Evolutionary conservation across 2,113 vertebrate genomes (phyloP), one percentile per base, ranked within the genome.

Genomic region (Urocolius indicus): DNA sequence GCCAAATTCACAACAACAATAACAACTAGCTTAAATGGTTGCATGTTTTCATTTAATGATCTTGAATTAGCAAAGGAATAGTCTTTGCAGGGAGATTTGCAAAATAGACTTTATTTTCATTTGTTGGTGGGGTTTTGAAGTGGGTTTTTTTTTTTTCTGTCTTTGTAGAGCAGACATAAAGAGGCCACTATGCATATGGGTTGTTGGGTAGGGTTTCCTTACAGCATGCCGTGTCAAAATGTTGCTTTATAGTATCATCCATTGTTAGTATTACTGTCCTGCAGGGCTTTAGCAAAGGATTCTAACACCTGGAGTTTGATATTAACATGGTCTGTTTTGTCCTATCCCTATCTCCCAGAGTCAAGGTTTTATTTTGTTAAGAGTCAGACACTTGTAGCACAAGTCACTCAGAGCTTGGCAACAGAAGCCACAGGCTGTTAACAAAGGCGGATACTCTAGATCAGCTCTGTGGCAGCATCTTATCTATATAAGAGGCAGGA

Each of bases 41-140:
- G 80, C 38, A 41, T 93, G 63, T 95, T 95, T 96, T 96, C 68
- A 80, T 71, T 97, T 93, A 87, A 82, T 5, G 4, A 84, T 59
- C 84, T 97, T 97, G 89, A 96, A 95, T 96, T 97, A 95, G 84
- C 94, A 95, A 94, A 95, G 87, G 83, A 94, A 94, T 77, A 95
- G 76, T 66, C 89, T 91, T 96, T 90, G 75, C 93, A 93, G 77
- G 94, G 68, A 97, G 81, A 72, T 95, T 92, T 93, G 62, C 93
- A 75, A 65, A 65, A 58, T 91, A 84, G 79, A 48, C 41, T 83
- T 96, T 93, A 18, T 91, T 71, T 93, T 87, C 32, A 77, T 71
- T 94, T 91, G 91, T 62, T 87, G 84, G n/a, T 89, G 48, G 81
- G 23, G 75, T 87, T 95, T 86, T 91, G 87, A 94, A 95, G 77